Evolutionary conservation across 2,888 invertebrate genomes (phyloP), one percentile per base, ranked within the genome.

Genomic region (Meta bourneti): DNA sequence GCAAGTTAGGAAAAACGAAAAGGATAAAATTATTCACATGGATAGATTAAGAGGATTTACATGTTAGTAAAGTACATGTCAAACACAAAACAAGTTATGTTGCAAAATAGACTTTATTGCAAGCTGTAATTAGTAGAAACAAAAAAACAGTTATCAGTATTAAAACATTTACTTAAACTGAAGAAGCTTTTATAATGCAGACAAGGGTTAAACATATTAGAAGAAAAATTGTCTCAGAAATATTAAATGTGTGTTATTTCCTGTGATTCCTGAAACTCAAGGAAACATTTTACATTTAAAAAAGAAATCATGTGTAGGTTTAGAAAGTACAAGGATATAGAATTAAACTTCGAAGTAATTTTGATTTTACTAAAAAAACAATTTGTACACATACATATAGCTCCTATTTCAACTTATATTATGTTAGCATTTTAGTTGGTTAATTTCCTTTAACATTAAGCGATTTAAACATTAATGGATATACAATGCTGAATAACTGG

Each of bases 1-100:
- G 92, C 89, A 89, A 80, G 92, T 89, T 86, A 92, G 75, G 34
- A 70, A 52, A 87, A 82, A 75, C 11, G 72, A 82, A 91, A 80
- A 75, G 86, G 19, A 54, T 71, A 77, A 20, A 52, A 85, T 74
- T 85, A 90, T 20, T 82, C 52, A 51, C 54, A 85, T 83, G 51
- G 16, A 51, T 70, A 83, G 20, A 11, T 84, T 52, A 61, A 84
- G 74, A 75, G 20, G 34, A 34, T 13, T 61, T 19, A 79, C 34
- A 54, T 6, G 11, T 34, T 61, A 61, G 61, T 13, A 61, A 61
- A 61, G 61, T 19, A 19, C n/a, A 77, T 51, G 8, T 9, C 2
- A 77, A 51, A 79, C 54, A 79, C 34, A 7, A 16, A 52, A 79
- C 6, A 20, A 79, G 20, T 20, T 61, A 79, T 34, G 1, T n/a